Conservation (phyloP, 2,797 vertebrate genomes). For the Anas bahamensis region DNA sequence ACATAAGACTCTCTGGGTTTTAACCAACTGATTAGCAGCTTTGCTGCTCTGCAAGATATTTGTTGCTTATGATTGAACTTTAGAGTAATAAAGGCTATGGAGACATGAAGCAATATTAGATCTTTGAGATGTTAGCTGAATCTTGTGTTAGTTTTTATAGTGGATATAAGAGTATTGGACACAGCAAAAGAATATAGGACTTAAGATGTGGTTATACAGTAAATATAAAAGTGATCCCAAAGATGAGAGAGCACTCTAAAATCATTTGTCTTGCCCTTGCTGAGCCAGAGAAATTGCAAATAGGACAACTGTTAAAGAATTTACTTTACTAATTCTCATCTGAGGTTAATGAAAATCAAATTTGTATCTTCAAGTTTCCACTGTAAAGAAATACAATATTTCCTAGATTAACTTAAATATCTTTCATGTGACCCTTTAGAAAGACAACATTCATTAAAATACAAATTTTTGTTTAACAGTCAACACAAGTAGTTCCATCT, state of each 20-base stretch:
- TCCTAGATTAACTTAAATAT: not conserved
- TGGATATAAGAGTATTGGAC: not conserved
- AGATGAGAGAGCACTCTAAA: not conserved
- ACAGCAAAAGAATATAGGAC: not conserved
- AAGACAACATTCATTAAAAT: not conserved
- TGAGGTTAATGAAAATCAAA: not conserved
- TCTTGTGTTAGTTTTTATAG: not conserved
- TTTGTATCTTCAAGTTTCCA: not conserved
- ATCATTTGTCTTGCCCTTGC: not conserved
- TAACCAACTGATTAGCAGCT: not conserved
- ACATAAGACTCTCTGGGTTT: not conserved
- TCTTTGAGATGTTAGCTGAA: not conserved
- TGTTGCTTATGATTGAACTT: not conserved
- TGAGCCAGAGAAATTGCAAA: not conserved
- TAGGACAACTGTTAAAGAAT: not conserved
- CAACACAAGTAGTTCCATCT: not conserved
- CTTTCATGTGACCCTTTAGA: not conserved
- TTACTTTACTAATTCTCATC: not conserved
- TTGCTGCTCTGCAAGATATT: not conserved
- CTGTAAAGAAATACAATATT: not conserved
- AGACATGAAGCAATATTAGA: not conserved
- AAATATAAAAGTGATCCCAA: not conserved
- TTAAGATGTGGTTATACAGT: not conserved
- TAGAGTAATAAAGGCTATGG: not conserved
- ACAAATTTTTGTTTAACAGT: not conserved